Evolutionary conservation across 2,888 invertebrate species (phyloP).

Genomic region (Epinotia brunnichana): DNA sequence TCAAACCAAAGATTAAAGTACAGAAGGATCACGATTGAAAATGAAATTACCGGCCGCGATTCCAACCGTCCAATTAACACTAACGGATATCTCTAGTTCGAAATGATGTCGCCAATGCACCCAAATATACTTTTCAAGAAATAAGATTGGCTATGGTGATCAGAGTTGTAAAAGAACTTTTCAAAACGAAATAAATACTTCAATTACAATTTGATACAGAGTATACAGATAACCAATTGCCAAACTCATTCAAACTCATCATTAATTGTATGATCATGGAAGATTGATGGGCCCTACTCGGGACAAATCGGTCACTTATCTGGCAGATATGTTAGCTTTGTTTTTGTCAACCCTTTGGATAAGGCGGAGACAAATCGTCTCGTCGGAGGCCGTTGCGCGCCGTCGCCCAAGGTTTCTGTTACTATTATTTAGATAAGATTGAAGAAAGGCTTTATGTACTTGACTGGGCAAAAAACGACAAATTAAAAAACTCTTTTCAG

Average conservation of each 20-base stretch:
- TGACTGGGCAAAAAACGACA: neutral
- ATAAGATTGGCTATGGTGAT: no score
- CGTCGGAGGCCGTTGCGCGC: constrained; percentile 22
- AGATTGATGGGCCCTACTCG: constrained; percentile 28
- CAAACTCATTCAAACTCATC: neutral
- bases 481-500: no score
- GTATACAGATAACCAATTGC: neutral
- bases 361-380: constrained; percentile 32
- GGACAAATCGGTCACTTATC: constrained; percentile 43
- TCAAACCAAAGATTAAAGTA: no score
- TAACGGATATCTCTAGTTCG: no score
- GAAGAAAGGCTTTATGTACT: neutral
- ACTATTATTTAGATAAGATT: constrained; percentile 26
- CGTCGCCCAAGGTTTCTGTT: neutral
- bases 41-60: no score
- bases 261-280: constrained; percentile 27
- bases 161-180: no score
- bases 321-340: constrained; percentile 33
- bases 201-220: no score
- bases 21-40: no score
- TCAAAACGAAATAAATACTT: no score
- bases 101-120: no score
- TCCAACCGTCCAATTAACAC: no score
- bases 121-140: no score
- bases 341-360: constrained; percentile 41